phyloP scores from a whole-genome alignment of 2,113 vertebrate genomes.

The Dasyprocta punctata region DNA sequence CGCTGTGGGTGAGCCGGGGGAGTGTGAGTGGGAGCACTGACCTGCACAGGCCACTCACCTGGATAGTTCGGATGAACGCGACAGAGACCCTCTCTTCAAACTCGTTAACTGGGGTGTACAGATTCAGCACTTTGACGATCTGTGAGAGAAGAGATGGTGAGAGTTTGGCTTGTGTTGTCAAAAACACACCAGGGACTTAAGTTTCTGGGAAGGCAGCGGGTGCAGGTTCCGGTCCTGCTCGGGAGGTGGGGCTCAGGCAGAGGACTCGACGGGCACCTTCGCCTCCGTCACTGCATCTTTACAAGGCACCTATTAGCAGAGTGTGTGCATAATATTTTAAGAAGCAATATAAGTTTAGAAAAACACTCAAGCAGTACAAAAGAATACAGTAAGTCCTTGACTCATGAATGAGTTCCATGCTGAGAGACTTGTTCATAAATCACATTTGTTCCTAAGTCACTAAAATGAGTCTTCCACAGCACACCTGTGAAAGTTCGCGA shows the following conservation, averaged over 20 bases:
- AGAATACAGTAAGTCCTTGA: neutral
- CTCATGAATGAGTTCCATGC: neutral
- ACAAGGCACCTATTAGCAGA: neutral
- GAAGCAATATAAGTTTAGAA: neutral
- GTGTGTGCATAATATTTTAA: neutral
- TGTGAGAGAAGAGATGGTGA: conserved; percentile 79
- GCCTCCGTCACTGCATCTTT: neutral
- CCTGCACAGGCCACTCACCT: conserved; percentile 87
- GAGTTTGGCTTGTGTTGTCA: conserved; percentile 32
- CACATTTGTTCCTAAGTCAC: neutral
- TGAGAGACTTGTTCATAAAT: neutral
- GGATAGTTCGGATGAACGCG: conserved; percentile 97
- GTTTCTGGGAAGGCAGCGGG: neutral
- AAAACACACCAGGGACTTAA: neutral
- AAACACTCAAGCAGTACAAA: neutral
- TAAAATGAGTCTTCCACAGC: neutral
- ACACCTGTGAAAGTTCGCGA: neutral
- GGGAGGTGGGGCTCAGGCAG: neutral
- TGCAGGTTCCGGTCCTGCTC: neutral
- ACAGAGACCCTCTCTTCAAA: conserved; percentile 98
- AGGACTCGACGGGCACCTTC: neutral
- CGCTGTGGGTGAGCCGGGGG: too few relatives aligned
- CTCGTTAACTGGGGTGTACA: conserved; percentile 98
- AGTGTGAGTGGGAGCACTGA: too few relatives aligned
- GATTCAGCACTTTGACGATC: conserved; percentile 99